Base-by-base conservation (phyloP, 2,797 vertebrate species). In the Erithacus rubecula region DNA sequence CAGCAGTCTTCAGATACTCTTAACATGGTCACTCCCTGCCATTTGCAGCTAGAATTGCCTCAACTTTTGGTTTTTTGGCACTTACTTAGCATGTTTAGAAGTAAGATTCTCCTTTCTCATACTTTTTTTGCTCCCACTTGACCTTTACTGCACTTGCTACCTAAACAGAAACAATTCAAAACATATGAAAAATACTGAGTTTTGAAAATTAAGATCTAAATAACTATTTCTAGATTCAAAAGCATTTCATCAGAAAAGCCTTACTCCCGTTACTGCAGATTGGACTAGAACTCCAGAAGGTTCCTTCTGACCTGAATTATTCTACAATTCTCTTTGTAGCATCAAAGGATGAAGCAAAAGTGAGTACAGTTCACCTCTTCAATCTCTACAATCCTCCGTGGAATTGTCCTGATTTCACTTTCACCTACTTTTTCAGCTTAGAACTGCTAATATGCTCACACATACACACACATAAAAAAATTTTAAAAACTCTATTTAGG, bases 361-460 rank as follows among this genome's bases (percentile, higher is more conserved):
- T 39, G 17, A 87, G 76, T 36, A 90, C 58, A 76, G 76, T 46
- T 93, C 70, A 82, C 64, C 36, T 74, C 60, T 89, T 87, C 70
- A 41, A 36, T 39, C 76, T 78, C 71, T 37, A 58, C 47, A n/a
- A 6, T 56, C 49, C 64, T 68, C 71, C 30, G 9, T 12, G 44
- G 49, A 87, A 56, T 16, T 89, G 68, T 77, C 81, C 89, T 30
- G n/a, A 39, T 83, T 89, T 92, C 64, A 83, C n/a, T 68, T 64
- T 83, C 55, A 93, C 15, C 36, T 68, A 36, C 58, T 77, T 94
- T 87, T 80, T 60, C 46, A 77, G 41, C 51, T 92, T 34, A 85
- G 36, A 90, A 77, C 44, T 81, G 65, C 24, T 53, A 70, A 37
- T 46, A 15, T 9, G 18, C 23, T 39, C 76, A 39, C 30, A 53